Evolutionary conservation across 2,888 invertebrate species (phyloP).

Genomic region (Cataglyphis rosenhaueri): DNA sequence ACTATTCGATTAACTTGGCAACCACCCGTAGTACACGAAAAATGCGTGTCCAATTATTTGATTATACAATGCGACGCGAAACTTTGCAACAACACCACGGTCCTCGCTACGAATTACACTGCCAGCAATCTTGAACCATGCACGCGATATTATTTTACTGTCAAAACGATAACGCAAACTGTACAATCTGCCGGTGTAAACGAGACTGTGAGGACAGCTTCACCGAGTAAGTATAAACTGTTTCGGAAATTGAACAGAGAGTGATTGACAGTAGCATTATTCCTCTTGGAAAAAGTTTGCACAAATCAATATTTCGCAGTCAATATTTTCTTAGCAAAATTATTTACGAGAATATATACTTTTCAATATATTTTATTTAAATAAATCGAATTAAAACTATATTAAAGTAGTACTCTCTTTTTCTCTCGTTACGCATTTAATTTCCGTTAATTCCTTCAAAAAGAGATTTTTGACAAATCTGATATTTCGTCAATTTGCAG

Average conservation of each 20-base stretch:
- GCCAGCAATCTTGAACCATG: conserved; percentile 58
- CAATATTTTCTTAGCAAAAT: not conserved
- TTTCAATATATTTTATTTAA: not conserved
- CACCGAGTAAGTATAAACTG: conserved; percentile 69
- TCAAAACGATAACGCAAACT: conserved; percentile 43
- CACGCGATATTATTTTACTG: conserved; percentile 58
- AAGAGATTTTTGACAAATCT: not conserved
- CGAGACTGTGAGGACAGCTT: conserved; percentile 69
- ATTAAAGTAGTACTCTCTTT: not conserved
- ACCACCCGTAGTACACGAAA: conserved; percentile 48
- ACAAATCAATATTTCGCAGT: not conserved
- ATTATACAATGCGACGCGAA: conserved; percentile 47
- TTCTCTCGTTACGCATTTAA: not conserved
- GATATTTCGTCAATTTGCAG: conserved; percentile 25
- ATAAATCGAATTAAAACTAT: conserved; percentile 3
- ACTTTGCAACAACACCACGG: conserved; percentile 31
- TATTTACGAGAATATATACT: not conserved
- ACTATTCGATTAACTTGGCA: conserved; percentile 60
- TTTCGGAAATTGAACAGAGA: not conserved
- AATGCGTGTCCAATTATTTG: conserved; percentile 58
- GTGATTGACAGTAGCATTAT: not conserved
- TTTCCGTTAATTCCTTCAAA: not conserved
- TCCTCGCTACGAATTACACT: conserved; percentile 19
- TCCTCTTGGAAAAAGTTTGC: not conserved
- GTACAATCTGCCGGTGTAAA: conserved; percentile 55